Evolutionary conservation across 1,140 invertebrate species (phyloP).

Genomic region (Sycobia sp.): DNA sequence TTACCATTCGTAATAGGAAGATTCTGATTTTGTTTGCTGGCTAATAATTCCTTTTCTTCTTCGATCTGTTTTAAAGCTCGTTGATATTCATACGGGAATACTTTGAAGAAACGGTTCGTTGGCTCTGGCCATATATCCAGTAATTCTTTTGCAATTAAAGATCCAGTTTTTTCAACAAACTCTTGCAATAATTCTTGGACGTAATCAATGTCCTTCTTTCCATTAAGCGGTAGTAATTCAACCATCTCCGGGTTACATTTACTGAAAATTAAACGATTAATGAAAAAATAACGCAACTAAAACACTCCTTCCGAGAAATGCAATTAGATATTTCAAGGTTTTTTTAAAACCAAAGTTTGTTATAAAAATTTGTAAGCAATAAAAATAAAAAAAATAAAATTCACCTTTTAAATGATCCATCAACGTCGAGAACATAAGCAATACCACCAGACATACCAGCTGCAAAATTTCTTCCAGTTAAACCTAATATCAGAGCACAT

Average conservation of each 20-base stretch:
- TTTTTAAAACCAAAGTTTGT: too few species aligned
- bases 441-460: slow-evolving; percentile 98
- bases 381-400: too few species aligned
- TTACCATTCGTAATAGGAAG: slow-evolving; percentile 49
- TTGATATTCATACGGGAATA: slow-evolving; percentile 98
- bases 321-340: too few species aligned
- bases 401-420: slow-evolving; percentile 76
- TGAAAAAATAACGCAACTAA: too few species aligned
- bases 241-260: slow-evolving; percentile 94
- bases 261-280: slow-evolving; percentile 57
- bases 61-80: slow-evolving; percentile 80
- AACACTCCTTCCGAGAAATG: too few species aligned
- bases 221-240: slow-evolving; percentile 80
- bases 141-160: slow-evolving; percentile 80
- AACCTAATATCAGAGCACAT: slow-evolving; percentile 85
- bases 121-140: slow-evolving; percentile 82
- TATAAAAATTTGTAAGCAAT: too few species aligned
- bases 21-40: slow-evolving; percentile 22
- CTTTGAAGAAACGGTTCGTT: slow-evolving; percentile 86
- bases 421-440: slow-evolving; percentile 92
- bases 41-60: slow-evolving; percentile 57
- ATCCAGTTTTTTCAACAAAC: slow-evolving; percentile 90
- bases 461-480: slow-evolving; percentile 97
- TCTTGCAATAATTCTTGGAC: slow-evolving; percentile 83
- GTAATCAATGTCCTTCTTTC: slow-evolving; percentile 78